Conservation (phyloP, 2,888 invertebrate genomes). For the Philereme vetulata region DNA sequence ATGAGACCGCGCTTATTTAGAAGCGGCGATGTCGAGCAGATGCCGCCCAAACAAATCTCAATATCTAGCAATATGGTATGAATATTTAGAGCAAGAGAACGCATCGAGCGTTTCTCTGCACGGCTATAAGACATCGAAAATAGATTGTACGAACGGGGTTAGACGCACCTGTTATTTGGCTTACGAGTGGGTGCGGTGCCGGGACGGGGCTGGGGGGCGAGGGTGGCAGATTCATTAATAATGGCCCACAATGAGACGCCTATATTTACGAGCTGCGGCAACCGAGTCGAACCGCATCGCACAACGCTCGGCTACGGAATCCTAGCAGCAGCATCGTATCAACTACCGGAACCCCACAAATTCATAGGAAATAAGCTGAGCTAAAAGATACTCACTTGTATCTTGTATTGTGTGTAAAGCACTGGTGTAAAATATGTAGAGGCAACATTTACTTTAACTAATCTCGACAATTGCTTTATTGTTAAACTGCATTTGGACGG, state of each 20-base stretch:
- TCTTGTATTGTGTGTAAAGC: not conserved
- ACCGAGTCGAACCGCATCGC: slow-evolving; percentile 67
- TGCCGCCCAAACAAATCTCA: slow-evolving; percentile 82
- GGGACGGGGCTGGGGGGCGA: slow-evolving; percentile 55
- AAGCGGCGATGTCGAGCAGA: slow-evolving; percentile 75
- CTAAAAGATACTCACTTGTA: not conserved
- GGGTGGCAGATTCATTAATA: slow-evolving; percentile 80
- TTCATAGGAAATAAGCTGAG: slow-evolving; percentile 14
- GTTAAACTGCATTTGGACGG: slow-evolving; percentile 45
- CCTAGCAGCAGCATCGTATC: slow-evolving; percentile 40
- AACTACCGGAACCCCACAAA: slow-evolving; percentile 34
- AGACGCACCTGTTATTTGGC: slow-evolving; percentile 83
- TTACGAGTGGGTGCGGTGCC: slow-evolving; percentile 68
- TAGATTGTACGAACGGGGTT: slow-evolving; percentile 84
- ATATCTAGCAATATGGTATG: slow-evolving; percentile 80
- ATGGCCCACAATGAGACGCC: slow-evolving; percentile 81
- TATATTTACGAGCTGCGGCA: slow-evolving; percentile 80
- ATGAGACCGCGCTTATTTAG: slow-evolving; percentile 73
- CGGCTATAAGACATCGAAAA: slow-evolving; percentile 82
- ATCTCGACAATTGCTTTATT: slow-evolving; percentile 42
- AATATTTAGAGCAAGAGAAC: slow-evolving; percentile 80
- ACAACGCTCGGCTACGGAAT: slow-evolving; percentile 50
- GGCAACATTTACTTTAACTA: slow-evolving; percentile 16
- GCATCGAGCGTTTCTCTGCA: slow-evolving; percentile 76
- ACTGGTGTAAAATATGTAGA: not conserved